A percentile compares a stretch with the other conserved stretches of the same genome.
These are phyloP conservation scores for Ianthella basta DNA, from an alignment of 37 sponge, comb jelly and placozoan species.

Conservation along the genomic window DNA sequence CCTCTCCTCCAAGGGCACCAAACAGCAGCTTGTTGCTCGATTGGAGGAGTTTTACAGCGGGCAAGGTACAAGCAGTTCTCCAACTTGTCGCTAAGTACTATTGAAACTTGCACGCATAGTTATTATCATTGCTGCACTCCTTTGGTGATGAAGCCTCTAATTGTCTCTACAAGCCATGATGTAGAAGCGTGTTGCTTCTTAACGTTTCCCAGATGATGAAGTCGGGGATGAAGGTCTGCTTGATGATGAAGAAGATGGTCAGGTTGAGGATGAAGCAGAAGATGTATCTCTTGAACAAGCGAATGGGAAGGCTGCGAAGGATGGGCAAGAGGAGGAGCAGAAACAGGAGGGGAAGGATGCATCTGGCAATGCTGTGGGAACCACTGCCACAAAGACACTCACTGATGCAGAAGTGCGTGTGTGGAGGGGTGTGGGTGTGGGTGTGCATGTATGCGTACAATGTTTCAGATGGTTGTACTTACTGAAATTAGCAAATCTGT, in stretches of 20 bases:
- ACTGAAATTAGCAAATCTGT: too few relatives aligned
- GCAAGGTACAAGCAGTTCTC: constrained; percentile 40
- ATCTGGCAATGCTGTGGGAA: neutral
- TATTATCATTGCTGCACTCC: neutral
- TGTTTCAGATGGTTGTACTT: too few relatives aligned
- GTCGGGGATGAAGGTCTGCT: constrained; percentile 24
- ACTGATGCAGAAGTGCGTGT: neutral
- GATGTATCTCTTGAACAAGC: neutral
- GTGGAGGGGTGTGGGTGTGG: neutral
- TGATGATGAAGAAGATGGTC: constrained; percentile 31
- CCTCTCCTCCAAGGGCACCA: constrained; percentile 72
- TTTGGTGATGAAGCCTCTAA: neutral
- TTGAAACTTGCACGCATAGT: neutral
- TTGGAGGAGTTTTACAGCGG: constrained; percentile 67
- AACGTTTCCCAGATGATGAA: neutral
- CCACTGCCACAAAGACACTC: neutral
- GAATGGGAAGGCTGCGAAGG: neutral
- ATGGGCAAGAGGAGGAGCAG: constrained; percentile 16
- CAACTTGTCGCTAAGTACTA: neutral
- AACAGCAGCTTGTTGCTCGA: constrained; percentile 70
- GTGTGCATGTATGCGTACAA: constrained; percentile 1
- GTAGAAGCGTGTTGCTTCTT: neutral
- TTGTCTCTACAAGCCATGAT: neutral
- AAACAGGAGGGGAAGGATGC: neutral
- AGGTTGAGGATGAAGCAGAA: constrained; percentile 5